phyloP scores from a whole-genome alignment of 2,113 vertebrate genomes.

The Tychaedon coryphoeus region DNA sequence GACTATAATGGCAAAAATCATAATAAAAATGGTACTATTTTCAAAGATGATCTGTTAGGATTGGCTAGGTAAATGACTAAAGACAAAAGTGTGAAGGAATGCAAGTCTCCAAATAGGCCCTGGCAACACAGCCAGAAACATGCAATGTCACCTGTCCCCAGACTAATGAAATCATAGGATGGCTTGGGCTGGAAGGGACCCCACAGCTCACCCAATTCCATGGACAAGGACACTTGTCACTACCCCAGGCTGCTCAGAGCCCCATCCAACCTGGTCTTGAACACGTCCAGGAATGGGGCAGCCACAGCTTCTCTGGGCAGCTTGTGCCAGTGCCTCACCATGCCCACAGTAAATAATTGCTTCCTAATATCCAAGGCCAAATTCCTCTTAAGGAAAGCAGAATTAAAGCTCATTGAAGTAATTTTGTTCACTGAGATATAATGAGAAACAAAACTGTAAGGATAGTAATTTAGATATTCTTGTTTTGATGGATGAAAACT shows the following conservation, averaged over 20 bases:
- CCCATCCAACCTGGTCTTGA: background rate
- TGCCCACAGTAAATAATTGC: background rate
- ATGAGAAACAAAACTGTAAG: background rate
- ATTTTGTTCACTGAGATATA: background rate
- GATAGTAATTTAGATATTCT: background rate
- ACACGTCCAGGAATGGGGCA: background rate
- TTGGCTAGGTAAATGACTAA: background rate
- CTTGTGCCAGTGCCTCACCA: background rate
- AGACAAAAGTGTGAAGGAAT: background rate
- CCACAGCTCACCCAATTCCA: background rate
- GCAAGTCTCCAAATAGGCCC: background rate
- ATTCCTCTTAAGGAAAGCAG: background rate
- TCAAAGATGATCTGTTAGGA: background rate
- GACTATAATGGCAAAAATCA: background rate
- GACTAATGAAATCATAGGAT: background rate
- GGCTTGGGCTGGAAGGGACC: background rate
- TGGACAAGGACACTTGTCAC: background rate
- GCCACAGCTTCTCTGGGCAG: background rate
- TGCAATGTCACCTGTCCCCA: background rate
- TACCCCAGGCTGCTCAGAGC: background rate
- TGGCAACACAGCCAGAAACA: background rate
- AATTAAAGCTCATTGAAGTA: background rate
- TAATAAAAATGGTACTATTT: background rate
- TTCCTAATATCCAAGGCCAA: background rate
- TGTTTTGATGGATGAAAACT: background rate